Conservation (phyloP, 2,797 vertebrate genomes). For the Mycteria americana region DNA sequence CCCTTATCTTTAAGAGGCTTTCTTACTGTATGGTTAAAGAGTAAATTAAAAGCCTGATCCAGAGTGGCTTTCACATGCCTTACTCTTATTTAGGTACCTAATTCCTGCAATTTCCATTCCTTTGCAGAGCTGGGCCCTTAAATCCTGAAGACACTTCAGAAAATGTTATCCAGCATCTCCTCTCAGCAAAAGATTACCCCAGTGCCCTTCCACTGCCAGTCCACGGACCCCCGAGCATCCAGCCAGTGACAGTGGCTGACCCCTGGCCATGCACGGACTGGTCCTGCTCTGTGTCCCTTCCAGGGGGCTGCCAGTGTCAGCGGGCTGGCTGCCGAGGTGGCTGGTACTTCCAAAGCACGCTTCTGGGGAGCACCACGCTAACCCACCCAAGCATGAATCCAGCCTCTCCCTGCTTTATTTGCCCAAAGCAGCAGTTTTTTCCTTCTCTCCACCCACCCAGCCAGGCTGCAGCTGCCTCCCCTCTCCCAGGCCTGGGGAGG, state of each 20-base stretch:
- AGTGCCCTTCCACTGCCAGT: fast-evolving
- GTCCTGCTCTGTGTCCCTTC: not conserved
- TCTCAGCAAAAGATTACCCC: not conserved
- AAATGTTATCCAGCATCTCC: not conserved
- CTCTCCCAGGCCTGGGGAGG: not conserved
- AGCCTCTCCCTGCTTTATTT: not conserved
- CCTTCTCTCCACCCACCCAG: not conserved
- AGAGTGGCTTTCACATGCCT: slow-evolving; percentile 18
- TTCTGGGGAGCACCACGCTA: not conserved
- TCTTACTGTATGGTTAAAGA: not conserved
- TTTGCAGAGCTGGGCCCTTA: not conserved
- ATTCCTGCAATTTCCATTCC: slow-evolving; percentile 10
- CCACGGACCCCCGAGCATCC: fast-evolving
- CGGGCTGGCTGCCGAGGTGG: fast-evolving
- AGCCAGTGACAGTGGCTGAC: not conserved
- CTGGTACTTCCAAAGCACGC: not conserved
- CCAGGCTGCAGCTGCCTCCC: not conserved
- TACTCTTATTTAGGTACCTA: slow-evolving; percentile 24
- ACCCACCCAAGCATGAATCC: not conserved
- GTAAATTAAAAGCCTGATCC: slow-evolving; percentile 29
- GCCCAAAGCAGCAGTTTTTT: not conserved
- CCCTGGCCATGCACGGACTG: not conserved
- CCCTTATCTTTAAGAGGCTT: slow-evolving; percentile 10
- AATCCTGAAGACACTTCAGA: not conserved
- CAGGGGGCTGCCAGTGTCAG: fast-evolving